These are phyloP conservation scores for Aphaenogaster floridana DNA, from an alignment of 1,140 invertebrate genomes.

Conservation along the genomic window DNA sequence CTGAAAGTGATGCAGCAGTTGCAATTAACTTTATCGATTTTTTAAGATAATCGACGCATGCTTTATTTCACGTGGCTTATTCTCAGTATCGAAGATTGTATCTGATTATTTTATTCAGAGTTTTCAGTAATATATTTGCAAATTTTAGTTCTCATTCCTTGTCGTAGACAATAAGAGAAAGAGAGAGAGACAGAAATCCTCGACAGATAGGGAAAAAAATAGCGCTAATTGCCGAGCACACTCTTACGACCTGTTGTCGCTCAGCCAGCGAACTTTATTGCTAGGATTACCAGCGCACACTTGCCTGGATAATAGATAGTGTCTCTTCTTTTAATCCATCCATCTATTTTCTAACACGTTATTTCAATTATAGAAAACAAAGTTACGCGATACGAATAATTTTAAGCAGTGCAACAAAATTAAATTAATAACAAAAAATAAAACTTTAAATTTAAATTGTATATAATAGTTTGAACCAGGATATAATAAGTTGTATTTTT, in stretches of 20 bases:
- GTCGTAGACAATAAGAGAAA: not conserved
- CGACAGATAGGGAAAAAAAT: slow-evolving; percentile 22
- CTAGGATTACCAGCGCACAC: slow-evolving; percentile 52
- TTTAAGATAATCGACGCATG: not conserved
- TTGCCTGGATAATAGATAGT: slow-evolving; percentile 36
- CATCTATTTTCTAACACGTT: slow-evolving; percentile 21
- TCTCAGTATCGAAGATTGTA: not conserved
- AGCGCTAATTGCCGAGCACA: slow-evolving; percentile 67
- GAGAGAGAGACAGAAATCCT: not conserved
- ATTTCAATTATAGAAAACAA: slow-evolving; percentile 2
- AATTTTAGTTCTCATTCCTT: not conserved
- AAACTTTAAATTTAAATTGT: slow-evolving; percentile 2
- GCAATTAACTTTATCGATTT: slow-evolving; percentile 19
- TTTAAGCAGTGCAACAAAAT: not conserved
- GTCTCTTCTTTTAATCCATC: slow-evolving; percentile 35
- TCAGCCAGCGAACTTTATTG: slow-evolving; percentile 50
- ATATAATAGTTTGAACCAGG: not conserved
- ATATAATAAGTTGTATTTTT: not conserved
- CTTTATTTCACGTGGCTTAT: not conserved
- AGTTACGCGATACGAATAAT: not conserved
- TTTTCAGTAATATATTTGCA: not conserved
- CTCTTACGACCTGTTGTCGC: slow-evolving; percentile 65
- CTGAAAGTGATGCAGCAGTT: not conserved
- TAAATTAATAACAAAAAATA: not conserved
- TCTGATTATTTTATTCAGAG: slow-evolving; percentile 16